Base-by-base conservation (phyloP, 1,140 invertebrate species). In the Nephila pilipes region DNA sequence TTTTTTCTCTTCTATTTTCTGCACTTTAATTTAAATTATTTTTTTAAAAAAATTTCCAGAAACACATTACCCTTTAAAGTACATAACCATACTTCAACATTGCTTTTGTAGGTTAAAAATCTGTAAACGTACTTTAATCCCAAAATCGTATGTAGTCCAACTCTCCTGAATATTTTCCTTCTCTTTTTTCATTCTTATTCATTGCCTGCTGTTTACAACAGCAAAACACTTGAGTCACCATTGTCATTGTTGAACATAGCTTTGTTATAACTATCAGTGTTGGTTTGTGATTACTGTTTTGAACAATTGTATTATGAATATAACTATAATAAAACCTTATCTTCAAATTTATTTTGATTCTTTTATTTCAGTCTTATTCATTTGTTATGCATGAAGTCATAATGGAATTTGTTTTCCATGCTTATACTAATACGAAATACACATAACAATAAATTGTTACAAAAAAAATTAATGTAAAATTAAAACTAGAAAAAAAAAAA, bases 221-320 rank as follows among this genome's bases (percentile, higher is more conserved):
- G 58, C 60, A 65, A 38, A 65, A 63, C 60, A 69, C 32, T 46
- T 65, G 85, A 89, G 87, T 89, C 87, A 89, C 29, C 69, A 90
- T 81, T 81, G 88, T 90, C 88, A 90, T 90, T 90, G 88, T 90
- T 90, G 88, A 90, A 60, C 55, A 90, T 90, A 90, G 88, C 88
- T 90, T 90, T 90, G 75, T 90, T 90, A 90, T 55, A 90, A 75
- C 88, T 90, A 90, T 90, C 88, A 60, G 75, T 90, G 88, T 90
- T 90, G 88, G 75, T 81, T 90, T 69, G 75, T 90, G 55, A 90
- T 90, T 90, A 90, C 75, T 90, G 88, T 90, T 90, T 90, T 90
- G 88, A 90, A 90, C 88, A 80, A 90, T 81, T 90, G 88, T 90
- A 90, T 90, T 90, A 90, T 60, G 88, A 90, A 81, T 90, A 90